phyloP scores from a whole-genome alignment of 2,888 invertebrate genomes.

The Ectemnius lituratus region DNA sequence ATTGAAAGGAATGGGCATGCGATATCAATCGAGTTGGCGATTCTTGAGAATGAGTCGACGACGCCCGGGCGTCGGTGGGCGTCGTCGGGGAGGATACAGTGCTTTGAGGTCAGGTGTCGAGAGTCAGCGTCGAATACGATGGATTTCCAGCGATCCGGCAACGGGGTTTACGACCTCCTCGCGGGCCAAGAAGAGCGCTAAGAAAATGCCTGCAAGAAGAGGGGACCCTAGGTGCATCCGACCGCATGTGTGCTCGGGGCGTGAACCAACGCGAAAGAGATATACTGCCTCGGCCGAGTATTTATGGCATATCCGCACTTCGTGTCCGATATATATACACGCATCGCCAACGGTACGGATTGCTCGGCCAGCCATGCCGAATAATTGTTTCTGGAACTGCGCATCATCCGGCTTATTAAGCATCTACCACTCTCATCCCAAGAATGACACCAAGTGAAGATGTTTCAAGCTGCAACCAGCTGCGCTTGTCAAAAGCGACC shows the following conservation, averaged over 20 bases:
- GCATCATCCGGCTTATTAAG: conserved; percentile 71
- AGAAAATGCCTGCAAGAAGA: conserved; percentile 37
- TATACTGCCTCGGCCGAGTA: conserved; percentile 75
- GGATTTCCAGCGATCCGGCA: conserved; percentile 60
- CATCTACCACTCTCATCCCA: conserved; percentile 3
- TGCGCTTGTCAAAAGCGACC: neutral
- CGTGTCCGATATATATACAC: conserved; percentile 61
- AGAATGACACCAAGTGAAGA: neutral
- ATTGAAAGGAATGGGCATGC: conserved; percentile 7
- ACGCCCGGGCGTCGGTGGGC: conserved; percentile 29
- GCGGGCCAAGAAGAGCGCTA: conserved; percentile 48
- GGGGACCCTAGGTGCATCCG: conserved; percentile 62
- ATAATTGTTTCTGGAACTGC: conserved; percentile 76
- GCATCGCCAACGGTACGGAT: conserved; percentile 61
- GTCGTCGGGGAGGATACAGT: conserved; percentile 53
- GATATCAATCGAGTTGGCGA: conserved; percentile 6
- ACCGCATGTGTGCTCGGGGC: conserved; percentile 76
- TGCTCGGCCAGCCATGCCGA: conserved; percentile 68
- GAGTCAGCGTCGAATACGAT: conserved; percentile 44
- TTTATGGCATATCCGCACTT: conserved; percentile 77
- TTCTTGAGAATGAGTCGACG: neutral
- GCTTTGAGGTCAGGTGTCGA: conserved; percentile 70
- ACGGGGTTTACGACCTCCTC: conserved; percentile 57
- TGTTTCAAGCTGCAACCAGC: neutral
- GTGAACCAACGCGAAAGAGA: conserved; percentile 75